Conservation (phyloP, 2,113 vertebrate species). For the human (Homo sapiens) region GRCh38 chr19:20932001-20932500, state of each 20-base stretch:
- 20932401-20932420: not conserved
- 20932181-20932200: not conserved
- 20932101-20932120: not conserved
- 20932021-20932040: not conserved
- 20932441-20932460: not conserved
- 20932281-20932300: not conserved
- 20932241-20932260: not conserved
- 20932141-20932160: not conserved
- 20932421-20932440: not conserved
- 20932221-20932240: not conserved
- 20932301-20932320: too few relatives aligned
- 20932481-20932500: not conserved
- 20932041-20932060: not conserved
- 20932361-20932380: not conserved
- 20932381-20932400: not conserved
- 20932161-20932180: not conserved
- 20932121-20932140: not conserved
- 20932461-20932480: not conserved
- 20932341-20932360: not conserved
- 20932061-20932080: not conserved
- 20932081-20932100: not conserved
- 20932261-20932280: not conserved
- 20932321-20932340: too few relatives aligned
- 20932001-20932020: not conserved
- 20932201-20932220: not conserved